A percentile compares a stretch with the other conserved stretches of the same genome.
These are phyloP conservation scores for Cranoglanis bouderius DNA, from an alignment of 2,113 vertebrate genomes.

Conservation along the genomic window DNA sequence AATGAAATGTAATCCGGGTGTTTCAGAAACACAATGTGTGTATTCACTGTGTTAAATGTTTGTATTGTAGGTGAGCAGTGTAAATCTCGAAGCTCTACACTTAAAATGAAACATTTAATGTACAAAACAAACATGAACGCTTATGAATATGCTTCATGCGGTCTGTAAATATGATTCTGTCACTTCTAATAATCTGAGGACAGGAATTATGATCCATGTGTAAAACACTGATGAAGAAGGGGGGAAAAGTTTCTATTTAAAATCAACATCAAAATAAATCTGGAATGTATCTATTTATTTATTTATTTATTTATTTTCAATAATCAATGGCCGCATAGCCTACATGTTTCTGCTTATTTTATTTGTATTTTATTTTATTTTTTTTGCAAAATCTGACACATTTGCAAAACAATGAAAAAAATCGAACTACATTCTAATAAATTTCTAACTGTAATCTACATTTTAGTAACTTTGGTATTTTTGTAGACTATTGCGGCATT, in stretches of 20 bases:
- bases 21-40: conserved; percentile 7
- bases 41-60: not conserved
- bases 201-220: not conserved
- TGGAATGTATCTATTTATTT: not conserved
- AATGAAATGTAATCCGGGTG: not conserved
- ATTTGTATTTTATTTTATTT: not conserved
- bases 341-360: not conserved
- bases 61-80: not conserved
- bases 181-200: not conserved
- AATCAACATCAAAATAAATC: conserved; percentile 42
- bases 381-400: not conserved
- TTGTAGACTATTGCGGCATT: not conserved
- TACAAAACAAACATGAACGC: not conserved
- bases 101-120: conserved; percentile 1
- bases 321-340: not conserved
- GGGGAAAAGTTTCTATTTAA: not conserved
- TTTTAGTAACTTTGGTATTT: not conserved
- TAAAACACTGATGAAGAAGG: not conserved
- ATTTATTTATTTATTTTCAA: not conserved
- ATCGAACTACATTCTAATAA: no score
- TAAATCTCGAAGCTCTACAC: not conserved
- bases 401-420: not conserved
- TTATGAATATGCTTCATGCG: not conserved
- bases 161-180: not conserved
- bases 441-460: not conserved